Evolutionary conservation across 2,113 vertebrate species (phyloP).

Genomic region (Corythoichthys haematopterus): DNA sequence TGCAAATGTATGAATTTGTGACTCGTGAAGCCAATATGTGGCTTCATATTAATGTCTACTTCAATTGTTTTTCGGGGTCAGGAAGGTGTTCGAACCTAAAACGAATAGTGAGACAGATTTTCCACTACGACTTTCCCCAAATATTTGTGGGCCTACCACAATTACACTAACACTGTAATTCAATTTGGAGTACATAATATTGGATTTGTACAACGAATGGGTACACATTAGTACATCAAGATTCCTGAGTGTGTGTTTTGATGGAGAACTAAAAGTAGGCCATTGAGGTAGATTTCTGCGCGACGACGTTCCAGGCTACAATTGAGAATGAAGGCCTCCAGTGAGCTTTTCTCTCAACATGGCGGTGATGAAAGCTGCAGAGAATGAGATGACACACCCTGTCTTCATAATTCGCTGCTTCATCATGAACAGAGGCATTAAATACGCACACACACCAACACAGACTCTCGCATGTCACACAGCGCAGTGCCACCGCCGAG

Average conservation of each 20-base stretch:
- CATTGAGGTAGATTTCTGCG: slow-evolving; percentile 54
- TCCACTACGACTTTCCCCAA: background rate
- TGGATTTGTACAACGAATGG: background rate
- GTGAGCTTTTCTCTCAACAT: slow-evolving; percentile 56
- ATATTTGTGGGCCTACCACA: background rate
- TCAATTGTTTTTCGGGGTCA: background rate
- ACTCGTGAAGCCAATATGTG: no score
- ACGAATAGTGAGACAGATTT: background rate
- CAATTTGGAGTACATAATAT: background rate
- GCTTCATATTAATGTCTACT: background rate
- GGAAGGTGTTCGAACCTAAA: background rate
- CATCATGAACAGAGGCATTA: slow-evolving; percentile 67
- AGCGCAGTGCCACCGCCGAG: slow-evolving; percentile 51
- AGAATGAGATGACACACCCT: slow-evolving; percentile 72
- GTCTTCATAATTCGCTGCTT: slow-evolving; percentile 68
- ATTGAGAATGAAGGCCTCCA: slow-evolving; percentile 53
- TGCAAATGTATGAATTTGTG: no score
- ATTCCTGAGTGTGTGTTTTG: background rate
- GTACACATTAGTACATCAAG: background rate
- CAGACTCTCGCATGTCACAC: slow-evolving; percentile 45
- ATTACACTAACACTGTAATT: background rate
- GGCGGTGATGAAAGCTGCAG: slow-evolving; percentile 66
- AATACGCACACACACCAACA: slow-evolving; percentile 42
- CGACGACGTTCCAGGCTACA: slow-evolving; percentile 40
- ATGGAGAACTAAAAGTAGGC: slow-evolving; percentile 35